Evolutionary conservation across 2,888 invertebrate genomes (phyloP).

Genomic region (Hirtodrosophila confusa): DNA sequence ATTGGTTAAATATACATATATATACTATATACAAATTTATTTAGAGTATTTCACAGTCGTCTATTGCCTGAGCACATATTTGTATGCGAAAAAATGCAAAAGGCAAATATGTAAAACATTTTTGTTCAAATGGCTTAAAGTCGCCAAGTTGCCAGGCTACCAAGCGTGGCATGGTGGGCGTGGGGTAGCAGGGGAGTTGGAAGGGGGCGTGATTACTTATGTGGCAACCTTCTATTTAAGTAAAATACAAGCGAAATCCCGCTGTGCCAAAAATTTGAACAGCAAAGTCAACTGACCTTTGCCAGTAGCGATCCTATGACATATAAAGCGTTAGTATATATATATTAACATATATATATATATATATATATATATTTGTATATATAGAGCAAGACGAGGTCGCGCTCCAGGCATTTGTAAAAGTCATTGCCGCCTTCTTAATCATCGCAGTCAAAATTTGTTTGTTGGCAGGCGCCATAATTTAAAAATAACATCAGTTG

Average conservation of each 20-base stretch:
- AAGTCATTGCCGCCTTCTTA: conserved; percentile 60
- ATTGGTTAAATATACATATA: too few relatives aligned
- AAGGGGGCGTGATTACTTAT: conserved; percentile 25
- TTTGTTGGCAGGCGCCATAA: conserved; percentile 52
- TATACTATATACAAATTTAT: not conserved
- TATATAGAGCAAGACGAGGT: conserved; percentile 29
- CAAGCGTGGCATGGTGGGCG: conserved; percentile 15
- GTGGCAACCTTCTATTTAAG: conserved; percentile 23
- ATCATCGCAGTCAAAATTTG: conserved; percentile 56
- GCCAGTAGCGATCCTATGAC: conserved; percentile 1
- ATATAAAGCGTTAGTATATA: conserved; percentile 5
- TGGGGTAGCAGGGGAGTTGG: conserved; percentile 3
- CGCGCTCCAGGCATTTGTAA: conserved; percentile 36
- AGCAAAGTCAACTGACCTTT: conserved; percentile 49
- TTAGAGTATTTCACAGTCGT: conserved; percentile 16
- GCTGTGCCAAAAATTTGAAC: conserved; percentile 40
- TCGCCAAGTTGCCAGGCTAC: conserved; percentile 52
- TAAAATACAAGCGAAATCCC: conserved; percentile 42
- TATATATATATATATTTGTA: conserved; percentile 8
- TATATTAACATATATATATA: conserved; percentile 3
- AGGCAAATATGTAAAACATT: conserved; percentile 72
- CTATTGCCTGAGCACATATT: not conserved
- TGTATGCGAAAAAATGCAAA: conserved; percentile 45
- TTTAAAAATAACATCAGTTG: conserved; percentile 58
- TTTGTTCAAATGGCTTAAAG: conserved; percentile 49